phyloP scores from a whole-genome alignment of 1,140 invertebrate genomes.

The Drosophila truncata region DNA sequence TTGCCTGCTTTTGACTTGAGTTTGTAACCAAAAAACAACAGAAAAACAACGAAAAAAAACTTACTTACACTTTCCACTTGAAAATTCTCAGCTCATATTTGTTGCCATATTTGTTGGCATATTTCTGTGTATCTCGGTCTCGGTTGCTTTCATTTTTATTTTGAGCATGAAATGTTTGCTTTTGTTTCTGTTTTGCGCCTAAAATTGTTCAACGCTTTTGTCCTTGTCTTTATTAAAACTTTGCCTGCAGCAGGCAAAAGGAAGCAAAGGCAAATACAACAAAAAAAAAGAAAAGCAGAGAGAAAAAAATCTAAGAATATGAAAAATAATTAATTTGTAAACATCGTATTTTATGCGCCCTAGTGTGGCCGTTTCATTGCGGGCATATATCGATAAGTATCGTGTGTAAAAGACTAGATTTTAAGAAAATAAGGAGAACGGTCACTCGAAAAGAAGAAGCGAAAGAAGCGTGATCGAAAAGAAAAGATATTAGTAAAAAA shows the following conservation, averaged over 20 bases:
- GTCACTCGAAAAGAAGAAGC: too few relatives aligned
- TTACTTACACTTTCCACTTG: slow-evolving; percentile 70
- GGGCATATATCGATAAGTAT: too few relatives aligned
- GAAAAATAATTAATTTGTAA: too few relatives aligned
- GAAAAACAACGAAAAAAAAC: slow-evolving; percentile 1
- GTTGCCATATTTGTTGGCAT: slow-evolving; percentile 23
- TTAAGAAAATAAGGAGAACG: too few relatives aligned
- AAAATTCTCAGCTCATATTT: slow-evolving; percentile 51
- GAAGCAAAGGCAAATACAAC: slow-evolving; percentile 21
- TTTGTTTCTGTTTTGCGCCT: slow-evolving; percentile 67
- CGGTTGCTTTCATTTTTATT: slow-evolving; percentile 71
- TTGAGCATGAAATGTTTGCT: slow-evolving; percentile 63
- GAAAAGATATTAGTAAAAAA: too few relatives aligned
- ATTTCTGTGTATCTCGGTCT: slow-evolving; percentile 36
- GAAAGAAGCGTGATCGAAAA: too few relatives aligned
- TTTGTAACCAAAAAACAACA: slow-evolving; percentile 19
- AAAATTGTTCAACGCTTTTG: slow-evolving; percentile 67
- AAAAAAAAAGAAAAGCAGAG: not conserved
- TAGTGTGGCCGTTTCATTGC: too few relatives aligned
- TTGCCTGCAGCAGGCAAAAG: slow-evolving; percentile 43
- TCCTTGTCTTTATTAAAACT: slow-evolving; percentile 81
- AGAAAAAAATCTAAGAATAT: not conserved
- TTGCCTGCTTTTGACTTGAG: slow-evolving; percentile 64
- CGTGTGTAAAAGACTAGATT: too few relatives aligned
- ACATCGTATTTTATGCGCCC: too few relatives aligned